phyloP scores from a whole-genome alignment of 2,113 vertebrate species.

The Gnathonemus longibarbis region DNA sequence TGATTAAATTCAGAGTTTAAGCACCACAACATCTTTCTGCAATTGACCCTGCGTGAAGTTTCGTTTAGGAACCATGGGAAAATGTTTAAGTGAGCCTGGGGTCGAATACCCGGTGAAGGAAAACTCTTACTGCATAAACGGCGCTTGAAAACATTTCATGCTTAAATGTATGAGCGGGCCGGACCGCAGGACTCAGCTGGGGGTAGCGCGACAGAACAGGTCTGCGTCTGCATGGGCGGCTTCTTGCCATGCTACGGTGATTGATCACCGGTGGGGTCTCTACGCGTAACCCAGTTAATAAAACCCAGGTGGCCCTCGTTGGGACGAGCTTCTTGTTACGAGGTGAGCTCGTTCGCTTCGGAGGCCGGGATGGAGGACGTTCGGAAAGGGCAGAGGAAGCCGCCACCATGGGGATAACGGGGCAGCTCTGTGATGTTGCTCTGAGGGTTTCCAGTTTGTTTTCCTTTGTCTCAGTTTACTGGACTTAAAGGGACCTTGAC shows the following conservation, averaged over 20 bases:
- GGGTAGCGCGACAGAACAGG: not conserved
- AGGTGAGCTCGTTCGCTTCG: not conserved
- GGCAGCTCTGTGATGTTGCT: not conserved
- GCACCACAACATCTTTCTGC: not conserved
- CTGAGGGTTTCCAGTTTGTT: not conserved
- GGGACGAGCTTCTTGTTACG: not conserved
- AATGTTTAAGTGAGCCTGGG: not conserved
- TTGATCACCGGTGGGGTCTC: not conserved
- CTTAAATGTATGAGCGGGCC: not conserved
- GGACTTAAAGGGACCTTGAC: conserved; percentile 3
- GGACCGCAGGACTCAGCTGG: not conserved
- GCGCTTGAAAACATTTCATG: not conserved
- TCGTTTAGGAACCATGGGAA: not conserved
- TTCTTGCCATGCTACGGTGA: not conserved
- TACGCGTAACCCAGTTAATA: conserved; percentile 1
- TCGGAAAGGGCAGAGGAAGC: not conserved
- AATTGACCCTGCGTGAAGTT: not conserved
- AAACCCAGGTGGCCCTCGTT: not conserved
- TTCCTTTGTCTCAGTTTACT: not conserved
- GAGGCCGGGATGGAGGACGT: not conserved
- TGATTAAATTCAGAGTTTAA: not conserved
- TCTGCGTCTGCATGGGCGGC: not conserved
- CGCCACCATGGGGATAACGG: not conserved
- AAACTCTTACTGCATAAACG: not conserved
- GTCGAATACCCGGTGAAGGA: not conserved